Evolutionary conservation across 2,113 vertebrate species (phyloP).

Genomic region (Callospermophilus lateralis): DNA sequence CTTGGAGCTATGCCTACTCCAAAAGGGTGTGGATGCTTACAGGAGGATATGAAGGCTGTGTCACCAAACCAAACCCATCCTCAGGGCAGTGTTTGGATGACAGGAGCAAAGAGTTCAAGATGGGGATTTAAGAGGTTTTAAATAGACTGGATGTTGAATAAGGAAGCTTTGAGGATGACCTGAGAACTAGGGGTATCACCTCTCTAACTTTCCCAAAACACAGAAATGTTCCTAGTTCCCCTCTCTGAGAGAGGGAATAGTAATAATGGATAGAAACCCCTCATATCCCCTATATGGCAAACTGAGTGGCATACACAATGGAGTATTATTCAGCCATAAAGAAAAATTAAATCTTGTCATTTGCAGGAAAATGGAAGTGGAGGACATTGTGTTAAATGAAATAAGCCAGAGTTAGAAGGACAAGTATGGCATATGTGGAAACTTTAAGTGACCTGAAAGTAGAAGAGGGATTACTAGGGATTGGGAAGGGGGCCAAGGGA

Average conservation of each 20-base stretch:
- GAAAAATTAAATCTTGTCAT: too few species aligned
- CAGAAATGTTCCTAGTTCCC: neutral
- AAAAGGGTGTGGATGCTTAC: neutral
- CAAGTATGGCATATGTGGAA: too few species aligned
- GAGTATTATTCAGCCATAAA: too few species aligned
- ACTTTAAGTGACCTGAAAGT: too few species aligned
- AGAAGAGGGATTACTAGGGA: too few species aligned
- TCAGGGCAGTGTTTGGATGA: neutral
- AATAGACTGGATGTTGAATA: neutral
- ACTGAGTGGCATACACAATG: neutral
- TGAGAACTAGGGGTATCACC: neutral
- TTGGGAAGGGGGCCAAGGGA: neutral
- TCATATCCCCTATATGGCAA: neutral
- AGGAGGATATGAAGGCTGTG: neutral
- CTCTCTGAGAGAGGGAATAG: neutral
- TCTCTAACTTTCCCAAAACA: slow-evolving; percentile 40
- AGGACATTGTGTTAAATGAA: too few species aligned
- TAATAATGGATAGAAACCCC: neutral
- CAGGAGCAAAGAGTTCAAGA: slow-evolving; percentile 2
- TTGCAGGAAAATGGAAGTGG: too few species aligned
- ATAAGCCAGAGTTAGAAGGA: too few species aligned
- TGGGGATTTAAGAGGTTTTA: neutral
- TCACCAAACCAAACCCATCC: neutral
- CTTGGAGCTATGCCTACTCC: neutral
- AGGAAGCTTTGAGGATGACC: neutral